Evolutionary conservation across 2,888 invertebrate genomes (phyloP).

Genomic region (Acrocyrtus sp.): DNA sequence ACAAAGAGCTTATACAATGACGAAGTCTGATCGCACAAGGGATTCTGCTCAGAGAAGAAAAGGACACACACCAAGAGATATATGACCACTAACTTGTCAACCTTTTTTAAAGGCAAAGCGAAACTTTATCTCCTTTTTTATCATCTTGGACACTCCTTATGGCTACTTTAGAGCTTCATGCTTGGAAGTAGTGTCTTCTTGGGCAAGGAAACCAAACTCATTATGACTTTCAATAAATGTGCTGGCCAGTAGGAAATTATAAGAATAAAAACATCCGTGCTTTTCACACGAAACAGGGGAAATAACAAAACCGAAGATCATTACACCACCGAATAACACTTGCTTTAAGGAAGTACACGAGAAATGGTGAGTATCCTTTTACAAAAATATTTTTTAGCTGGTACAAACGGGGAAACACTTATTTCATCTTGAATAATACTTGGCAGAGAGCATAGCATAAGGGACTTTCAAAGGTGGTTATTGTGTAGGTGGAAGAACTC

Average conservation of each 20-base stretch:
- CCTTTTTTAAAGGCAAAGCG: slow-evolving; percentile 36
- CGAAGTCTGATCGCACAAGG: slow-evolving; percentile 29
- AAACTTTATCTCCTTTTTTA: slow-evolving; percentile 3
- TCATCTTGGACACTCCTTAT: too few species aligned
- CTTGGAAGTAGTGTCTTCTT: slow-evolving; percentile 1
- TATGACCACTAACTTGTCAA: slow-evolving; percentile 49
- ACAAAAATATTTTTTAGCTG: slow-evolving; percentile 37
- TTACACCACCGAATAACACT: neutral
- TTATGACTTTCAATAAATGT: slow-evolving; percentile 23
- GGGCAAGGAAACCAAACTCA: slow-evolving; percentile 46
- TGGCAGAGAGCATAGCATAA: too few species aligned
- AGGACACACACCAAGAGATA: slow-evolving; percentile 48
- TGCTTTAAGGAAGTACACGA: neutral
- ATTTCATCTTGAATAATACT: slow-evolving; percentile 4
- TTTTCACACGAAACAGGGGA: slow-evolving; percentile 10
- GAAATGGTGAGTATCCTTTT: slow-evolving; percentile 32
- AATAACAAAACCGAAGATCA: neutral
- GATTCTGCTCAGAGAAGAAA: slow-evolving; percentile 21
- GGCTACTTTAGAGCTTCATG: too few species aligned
- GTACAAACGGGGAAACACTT: slow-evolving; percentile 19
- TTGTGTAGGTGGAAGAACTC: neutral
- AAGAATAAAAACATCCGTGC: slow-evolving; percentile 46
- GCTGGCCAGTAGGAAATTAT: slow-evolving; percentile 41
- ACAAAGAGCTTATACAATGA: slow-evolving; percentile 10
- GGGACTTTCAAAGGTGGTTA: slow-evolving; percentile 25